A percentile compares a stretch with the other conserved stretches of the same genome.
phyloP scores from a whole-genome alignment of 2,797 vertebrate genomes.

The Dicrostonyx torquatus region DNA sequence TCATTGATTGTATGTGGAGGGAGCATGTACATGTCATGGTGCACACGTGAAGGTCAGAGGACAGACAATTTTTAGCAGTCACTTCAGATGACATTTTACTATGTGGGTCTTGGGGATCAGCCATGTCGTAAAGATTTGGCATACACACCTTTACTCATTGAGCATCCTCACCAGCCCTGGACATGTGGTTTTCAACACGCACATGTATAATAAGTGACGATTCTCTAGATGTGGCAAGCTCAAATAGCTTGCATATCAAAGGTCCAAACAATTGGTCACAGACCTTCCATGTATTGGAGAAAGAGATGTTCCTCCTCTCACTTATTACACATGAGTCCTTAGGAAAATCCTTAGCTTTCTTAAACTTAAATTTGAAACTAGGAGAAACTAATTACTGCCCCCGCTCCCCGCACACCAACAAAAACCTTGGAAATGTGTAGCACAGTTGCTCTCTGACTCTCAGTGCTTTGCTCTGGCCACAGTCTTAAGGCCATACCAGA shows the following conservation, averaged over 20 bases:
- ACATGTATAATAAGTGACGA: background rate
- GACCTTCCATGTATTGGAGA: background rate
- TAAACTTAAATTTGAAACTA: background rate
- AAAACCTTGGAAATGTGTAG: background rate
- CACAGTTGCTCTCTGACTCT: background rate
- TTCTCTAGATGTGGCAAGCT: background rate
- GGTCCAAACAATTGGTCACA: slow-evolving; percentile 1
- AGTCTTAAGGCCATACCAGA: background rate
- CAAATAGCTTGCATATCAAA: slow-evolving; percentile 24
- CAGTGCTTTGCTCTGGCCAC: background rate
- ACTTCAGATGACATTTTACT: background rate
- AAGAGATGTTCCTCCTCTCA: background rate
- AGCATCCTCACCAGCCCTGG: background rate
- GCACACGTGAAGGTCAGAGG: background rate
- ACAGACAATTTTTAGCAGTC: background rate
- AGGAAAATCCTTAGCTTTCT: background rate
- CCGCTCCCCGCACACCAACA: background rate
- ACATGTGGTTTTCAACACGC: background rate
- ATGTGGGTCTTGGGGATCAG: background rate
- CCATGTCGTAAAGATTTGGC: background rate
- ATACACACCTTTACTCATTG: background rate
- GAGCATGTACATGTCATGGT: too few species aligned
- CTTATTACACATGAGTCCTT: background rate
- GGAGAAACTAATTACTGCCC: background rate
- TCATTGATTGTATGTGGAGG: background rate